phyloP scores from a whole-genome alignment of 2,888 invertebrate genomes.

The Platynereis dumerilii region DNA sequence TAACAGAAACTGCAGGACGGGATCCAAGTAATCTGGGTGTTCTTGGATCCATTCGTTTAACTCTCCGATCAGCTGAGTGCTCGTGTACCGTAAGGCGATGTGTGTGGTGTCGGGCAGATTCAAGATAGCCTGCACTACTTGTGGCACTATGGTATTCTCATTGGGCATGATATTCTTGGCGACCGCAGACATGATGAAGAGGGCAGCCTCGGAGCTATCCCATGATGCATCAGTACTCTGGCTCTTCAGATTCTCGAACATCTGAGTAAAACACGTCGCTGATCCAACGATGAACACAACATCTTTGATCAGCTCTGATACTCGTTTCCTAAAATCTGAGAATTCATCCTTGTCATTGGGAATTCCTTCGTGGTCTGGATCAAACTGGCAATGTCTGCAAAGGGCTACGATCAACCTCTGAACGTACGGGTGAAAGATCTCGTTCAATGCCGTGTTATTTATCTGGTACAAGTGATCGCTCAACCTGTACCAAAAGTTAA shows the following conservation, averaged over 20 bases:
- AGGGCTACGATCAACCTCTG: slow-evolving; percentile 88
- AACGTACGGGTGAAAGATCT: slow-evolving; percentile 86
- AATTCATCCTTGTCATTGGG: slow-evolving; percentile 83
- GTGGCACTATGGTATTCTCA: slow-evolving; percentile 90
- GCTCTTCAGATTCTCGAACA: slow-evolving; percentile 70
- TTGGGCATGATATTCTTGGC: slow-evolving; percentile 95
- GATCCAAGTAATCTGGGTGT: slow-evolving; percentile 82
- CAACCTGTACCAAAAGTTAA: slow-evolving; percentile 94
- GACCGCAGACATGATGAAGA: slow-evolving; percentile 94
- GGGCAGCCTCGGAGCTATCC: slow-evolving; percentile 91
- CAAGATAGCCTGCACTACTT: slow-evolving; percentile 89
- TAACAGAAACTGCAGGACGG: slow-evolving; percentile 81
- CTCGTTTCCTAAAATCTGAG: slow-evolving; percentile 82
- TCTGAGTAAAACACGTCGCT: slow-evolving; percentile 78
- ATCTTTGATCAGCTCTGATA: slow-evolving; percentile 92
- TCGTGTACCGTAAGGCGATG: slow-evolving; percentile 86
- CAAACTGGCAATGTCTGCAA: slow-evolving; percentile 93
- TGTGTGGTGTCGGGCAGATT: slow-evolving; percentile 82
- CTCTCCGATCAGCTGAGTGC: slow-evolving; percentile 83
- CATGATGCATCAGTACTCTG: slow-evolving; percentile 76
- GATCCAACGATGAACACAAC: slow-evolving; percentile 96
- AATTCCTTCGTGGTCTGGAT: slow-evolving; percentile 87
- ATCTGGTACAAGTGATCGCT: slow-evolving; percentile 92
- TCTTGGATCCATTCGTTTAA: slow-evolving; percentile 93
- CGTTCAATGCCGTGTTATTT: slow-evolving; percentile 80